phyloP scores from a whole-genome alignment of 2,888 invertebrate genomes.

The Auanema freiburgensis region DNA sequence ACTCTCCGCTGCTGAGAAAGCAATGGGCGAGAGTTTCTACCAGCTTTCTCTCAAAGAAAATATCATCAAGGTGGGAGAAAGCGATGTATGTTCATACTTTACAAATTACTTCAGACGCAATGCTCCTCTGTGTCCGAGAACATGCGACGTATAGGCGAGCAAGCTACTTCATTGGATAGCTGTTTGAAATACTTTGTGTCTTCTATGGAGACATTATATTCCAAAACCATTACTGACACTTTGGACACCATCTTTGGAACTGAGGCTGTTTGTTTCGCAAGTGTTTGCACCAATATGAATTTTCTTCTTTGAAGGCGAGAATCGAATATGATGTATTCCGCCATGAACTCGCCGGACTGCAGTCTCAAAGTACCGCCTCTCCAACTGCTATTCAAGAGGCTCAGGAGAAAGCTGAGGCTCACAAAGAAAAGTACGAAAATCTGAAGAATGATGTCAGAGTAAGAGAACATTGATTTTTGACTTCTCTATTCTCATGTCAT shows the following conservation, averaged over 20 bases:
- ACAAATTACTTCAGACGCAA: slow-evolving; percentile 78
- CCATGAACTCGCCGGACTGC: slow-evolving; percentile 84
- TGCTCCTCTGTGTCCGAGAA: slow-evolving; percentile 90
- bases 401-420: slow-evolving; percentile 79
- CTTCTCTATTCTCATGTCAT: not conserved
- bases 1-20: slow-evolving; percentile 82
- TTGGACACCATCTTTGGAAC: slow-evolving; percentile 78
- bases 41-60: slow-evolving; percentile 94
- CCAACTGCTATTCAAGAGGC: slow-evolving; percentile 72
- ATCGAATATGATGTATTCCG: slow-evolving; percentile 97
- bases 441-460: slow-evolving; percentile 84
- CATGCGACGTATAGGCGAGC: slow-evolving; percentile 70
- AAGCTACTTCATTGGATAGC: slow-evolving; percentile 40
- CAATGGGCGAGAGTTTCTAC: slow-evolving; percentile 87
- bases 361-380: slow-evolving; percentile 68
- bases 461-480: not conserved
- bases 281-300: not conserved
- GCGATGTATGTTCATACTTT: too few species aligned
- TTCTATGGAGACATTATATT: slow-evolving; percentile 89
- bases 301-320: slow-evolving; percentile 66
- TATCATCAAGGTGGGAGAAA: slow-evolving; percentile 75
- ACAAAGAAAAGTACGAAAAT: slow-evolving; percentile 87
- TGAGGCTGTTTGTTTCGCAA: slow-evolving; percentile 75
- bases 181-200: slow-evolving; percentile 83
- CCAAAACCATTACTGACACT: slow-evolving; percentile 96